Evolutionary conservation across 30 jellyfish, hydroid and myxozoan species (phyloP).

Genomic region (Hydractinia echinata): DNA sequence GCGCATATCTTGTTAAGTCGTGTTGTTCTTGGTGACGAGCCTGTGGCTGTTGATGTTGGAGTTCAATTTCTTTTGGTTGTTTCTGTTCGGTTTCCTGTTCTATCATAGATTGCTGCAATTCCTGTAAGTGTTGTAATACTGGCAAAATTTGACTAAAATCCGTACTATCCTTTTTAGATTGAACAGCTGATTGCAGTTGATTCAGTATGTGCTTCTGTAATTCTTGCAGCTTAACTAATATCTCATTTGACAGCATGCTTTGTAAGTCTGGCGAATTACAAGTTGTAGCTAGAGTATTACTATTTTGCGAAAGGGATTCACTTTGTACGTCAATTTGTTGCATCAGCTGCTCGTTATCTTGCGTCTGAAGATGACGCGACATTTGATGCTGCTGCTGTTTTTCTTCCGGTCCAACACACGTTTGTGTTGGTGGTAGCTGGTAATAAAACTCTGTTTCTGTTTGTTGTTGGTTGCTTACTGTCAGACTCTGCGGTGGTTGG

Average conservation of each 20-base stretch:
- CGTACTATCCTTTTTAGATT: not conserved
- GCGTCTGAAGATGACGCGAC: too few species aligned
- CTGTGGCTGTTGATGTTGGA: conserved; percentile 8
- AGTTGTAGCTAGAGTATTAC: too few species aligned
- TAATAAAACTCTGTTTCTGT: too few species aligned
- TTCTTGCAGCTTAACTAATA: conserved; percentile 11
- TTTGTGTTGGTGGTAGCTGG: too few species aligned
- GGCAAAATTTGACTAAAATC: conserved; percentile 19
- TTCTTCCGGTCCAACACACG: too few species aligned
- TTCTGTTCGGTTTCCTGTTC: conserved; percentile 11
- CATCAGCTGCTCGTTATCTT: too few species aligned
- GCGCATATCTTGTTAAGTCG: not conserved
- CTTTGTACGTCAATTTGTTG: too few species aligned
- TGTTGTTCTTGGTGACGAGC: not conserved
- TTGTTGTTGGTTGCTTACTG: too few species aligned
- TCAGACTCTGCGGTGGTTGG: too few species aligned
- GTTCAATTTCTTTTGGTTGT: not conserved
- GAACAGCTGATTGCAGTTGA: not conserved
- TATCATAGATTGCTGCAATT: conserved; percentile 9
- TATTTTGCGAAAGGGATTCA: too few species aligned
- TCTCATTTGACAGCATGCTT: not conserved
- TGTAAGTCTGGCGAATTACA: not conserved
- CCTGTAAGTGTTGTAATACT: conserved; percentile 21
- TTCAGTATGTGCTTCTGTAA: conserved; percentile 16
- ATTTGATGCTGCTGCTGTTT: too few species aligned